Conservation (phyloP, 2,888 invertebrate genomes). For the Tachina lurida region DNA sequence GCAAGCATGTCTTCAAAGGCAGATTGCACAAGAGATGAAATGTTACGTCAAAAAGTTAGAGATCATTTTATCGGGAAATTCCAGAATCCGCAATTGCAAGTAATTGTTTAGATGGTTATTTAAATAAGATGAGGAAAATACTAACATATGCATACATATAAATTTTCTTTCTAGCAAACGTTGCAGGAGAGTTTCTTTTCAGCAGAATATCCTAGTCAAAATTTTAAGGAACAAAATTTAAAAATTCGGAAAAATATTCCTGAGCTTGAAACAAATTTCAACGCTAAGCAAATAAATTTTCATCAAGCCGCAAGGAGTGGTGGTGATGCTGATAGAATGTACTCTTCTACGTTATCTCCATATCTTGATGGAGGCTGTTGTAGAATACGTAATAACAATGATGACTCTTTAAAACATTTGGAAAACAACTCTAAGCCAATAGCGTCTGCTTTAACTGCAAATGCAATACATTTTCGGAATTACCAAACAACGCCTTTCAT, state of each 20-base stretch:
- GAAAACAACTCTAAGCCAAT: slow-evolving; percentile 17
- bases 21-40: slow-evolving; percentile 18
- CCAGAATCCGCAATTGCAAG: slow-evolving; percentile 21
- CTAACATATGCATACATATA: neutral
- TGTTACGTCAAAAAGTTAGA: slow-evolving; percentile 63
- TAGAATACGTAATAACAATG: slow-evolving; percentile 31
- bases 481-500: slow-evolving; percentile 20
- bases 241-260: slow-evolving; percentile 37
- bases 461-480: neutral
- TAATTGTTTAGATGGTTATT: neutral
- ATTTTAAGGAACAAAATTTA: slow-evolving; percentile 54
- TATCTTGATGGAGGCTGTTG: slow-evolving; percentile 38
- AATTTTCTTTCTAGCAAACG: slow-evolving; percentile 4
- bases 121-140: neutral
- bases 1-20: slow-evolving; percentile 30
- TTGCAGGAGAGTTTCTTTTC: neutral
- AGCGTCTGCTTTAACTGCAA: neutral
- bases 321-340: slow-evolving; percentile 72
- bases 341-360: neutral
- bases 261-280: slow-evolving; percentile 2
- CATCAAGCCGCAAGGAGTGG: slow-evolving; percentile 54
- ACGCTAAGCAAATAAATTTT: neutral
- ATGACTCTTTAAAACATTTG: slow-evolving; percentile 5
- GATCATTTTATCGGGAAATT: slow-evolving; percentile 66
- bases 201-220: neutral